Evolutionary conservation across 1,140 invertebrate genomes (phyloP), one percentile per base, ranked within the genome.

Genomic region (Periplaneta americana): DNA sequence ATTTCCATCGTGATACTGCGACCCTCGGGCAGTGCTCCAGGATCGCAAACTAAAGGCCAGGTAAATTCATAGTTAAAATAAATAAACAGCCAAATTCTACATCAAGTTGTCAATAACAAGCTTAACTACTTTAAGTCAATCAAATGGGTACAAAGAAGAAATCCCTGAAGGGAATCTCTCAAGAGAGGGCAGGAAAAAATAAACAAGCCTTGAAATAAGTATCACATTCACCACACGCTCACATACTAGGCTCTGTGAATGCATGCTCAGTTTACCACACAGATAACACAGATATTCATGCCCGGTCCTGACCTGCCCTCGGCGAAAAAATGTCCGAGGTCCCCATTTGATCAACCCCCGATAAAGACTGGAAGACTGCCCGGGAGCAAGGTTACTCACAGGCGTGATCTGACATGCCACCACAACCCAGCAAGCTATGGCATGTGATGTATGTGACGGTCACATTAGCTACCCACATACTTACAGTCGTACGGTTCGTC

Each of bases 151-250:
- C 13, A 66, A 6, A 66, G 6, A n/a, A 28, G n/a, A 28, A n/a
- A 66, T 28, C 0, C 5, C 48, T 3, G n/a, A 48, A 48, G 15
- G 15, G 6, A 18, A 48, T 15, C 11, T 48, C 39, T n/a, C n/a
- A n/a, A 48, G 0, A 48, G 1, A 22, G 39, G 17, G 39, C 22
- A 66, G 48, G 22, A n/a, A 0, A 48, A 48, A 48, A n/a, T 5
- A 66, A 66, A 66, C 6, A 28, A 28, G 22, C n/a, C 85, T 85
- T 85, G 81, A 79, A 82, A 81, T 79, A 79, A 80, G 28, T 57
- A 48, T 32, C 36, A 37, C 57, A 79, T 74, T 80, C 66, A 81
- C 33, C 34, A 66, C 48, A 66, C 10, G n/a, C 48, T 66, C 48
- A 66, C 48, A 66, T 11, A 66, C 48, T 66, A 66, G 48, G 48